These are phyloP conservation scores for Chaetodon auriga DNA, from an alignment of 2,113 vertebrate species.

Conservation along the genomic window DNA sequence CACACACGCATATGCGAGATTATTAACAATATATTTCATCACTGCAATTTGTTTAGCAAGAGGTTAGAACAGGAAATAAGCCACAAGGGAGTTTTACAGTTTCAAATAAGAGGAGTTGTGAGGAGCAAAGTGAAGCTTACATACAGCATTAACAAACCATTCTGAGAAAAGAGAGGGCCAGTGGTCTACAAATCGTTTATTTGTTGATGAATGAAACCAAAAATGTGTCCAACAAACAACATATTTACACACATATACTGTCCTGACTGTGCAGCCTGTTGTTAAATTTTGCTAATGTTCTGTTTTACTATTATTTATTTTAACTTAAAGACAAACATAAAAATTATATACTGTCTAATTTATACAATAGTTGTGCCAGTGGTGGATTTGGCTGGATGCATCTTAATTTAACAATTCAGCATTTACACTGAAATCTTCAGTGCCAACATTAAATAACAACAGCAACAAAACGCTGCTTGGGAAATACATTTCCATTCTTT, in stretches of 20 bases:
- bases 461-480: background rate
- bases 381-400: background rate
- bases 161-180: background rate
- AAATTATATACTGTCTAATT: background rate
- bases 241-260: background rate
- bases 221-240: background rate
- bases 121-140: background rate
- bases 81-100: background rate
- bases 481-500: background rate
- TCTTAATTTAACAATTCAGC: background rate
- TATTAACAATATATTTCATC: slow-evolving; percentile 32
- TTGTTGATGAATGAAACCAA: slow-evolving; percentile 11
- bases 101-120: background rate
- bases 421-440: slow-evolving; percentile 6
- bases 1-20: slow-evolving; percentile 18
- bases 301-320: background rate
- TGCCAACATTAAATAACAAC: background rate
- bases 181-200: background rate
- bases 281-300: background rate
- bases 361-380: background rate
- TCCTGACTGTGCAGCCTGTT: background rate
- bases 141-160: background rate
- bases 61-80: background rate
- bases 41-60: slow-evolving; percentile 1
- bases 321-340: background rate